Evolutionary conservation across 1,140 invertebrate genomes (phyloP), one percentile per base, ranked within the genome.

Genomic region (Calephelis nemesis): DNA sequence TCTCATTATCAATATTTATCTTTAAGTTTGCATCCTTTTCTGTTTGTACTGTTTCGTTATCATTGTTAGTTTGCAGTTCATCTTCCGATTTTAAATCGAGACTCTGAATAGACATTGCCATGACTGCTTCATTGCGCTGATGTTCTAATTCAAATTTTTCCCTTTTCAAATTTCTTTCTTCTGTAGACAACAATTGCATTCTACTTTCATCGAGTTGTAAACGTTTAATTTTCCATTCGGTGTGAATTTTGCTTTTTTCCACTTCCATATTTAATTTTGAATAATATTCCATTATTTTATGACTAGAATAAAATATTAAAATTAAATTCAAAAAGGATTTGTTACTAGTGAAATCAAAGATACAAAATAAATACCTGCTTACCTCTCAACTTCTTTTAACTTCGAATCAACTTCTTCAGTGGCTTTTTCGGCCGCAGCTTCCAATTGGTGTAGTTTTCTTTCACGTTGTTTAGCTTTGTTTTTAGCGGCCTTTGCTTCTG

Each of bases 191-290:
- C 8, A 92, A 70, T 67, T 92, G 89, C 69, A 93, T 88, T 78
- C 94, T 87, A 75, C 92, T 88, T 60, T 94, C 92, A 68, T 93
- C 93, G 47, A 94, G 77, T 70, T 92, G 91, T 80, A 94, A 90
- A 60, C 94, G 87, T 84, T 92, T 92, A n/a, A 92, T 92, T 74
- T 94, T 93, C 94, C 94, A 94, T 67, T 93, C 90, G 0, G 93
- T 92, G 70, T 92, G 92, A 13, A 92, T 75, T 63, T 91, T 90
- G 62, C 92, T 90, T 73, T 91, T 93, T 73, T 93, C 91, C 2
- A 93, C 90, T 77, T 94, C 93, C 71, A 85, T 87, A 5, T 93
- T 92, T 47, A 94, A 81, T 71, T 93, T 93, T 10, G 92, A 92
- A 63, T 94, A 94, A 77, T 94, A 94, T 70, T 92, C 92, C 73